Evolutionary conservation across 2,888 invertebrate genomes (phyloP), one percentile per base, ranked within the genome.

Genomic region (Dilophus febrilis): DNA sequence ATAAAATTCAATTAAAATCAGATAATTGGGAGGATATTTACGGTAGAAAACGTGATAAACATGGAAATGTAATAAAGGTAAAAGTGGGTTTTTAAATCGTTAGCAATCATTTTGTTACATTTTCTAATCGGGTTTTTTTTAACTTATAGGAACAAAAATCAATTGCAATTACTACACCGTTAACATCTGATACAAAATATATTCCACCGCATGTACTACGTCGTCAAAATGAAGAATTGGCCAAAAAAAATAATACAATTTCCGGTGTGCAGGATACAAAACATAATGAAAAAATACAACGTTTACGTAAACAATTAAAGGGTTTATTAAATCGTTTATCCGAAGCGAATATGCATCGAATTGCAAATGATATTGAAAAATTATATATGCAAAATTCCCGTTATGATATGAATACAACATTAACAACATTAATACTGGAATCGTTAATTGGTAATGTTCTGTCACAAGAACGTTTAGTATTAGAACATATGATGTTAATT

Each of bases 1-100:
- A n/a, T n/a, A n/a, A n/a, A n/a, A n/a, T n/a, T n/a, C n/a, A n/a
- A n/a, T n/a, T n/a, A n/a, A 34, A 34, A 39, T 34, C 40, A 42
- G 37, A 43, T 38, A 30, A 58, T 8, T 82, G 80, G 78, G 88
- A 94, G 66, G 94, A 95, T 64, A 94, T 95, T 55, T 94, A 95
- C 62, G 94, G 94, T 1, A 69, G 92, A 43, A 71, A 79, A 48
- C 70, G 87, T 48, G 81, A 83, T 54, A 74, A 75, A 51, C 70
- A 80, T 48, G 94, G 94, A 3, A 77, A 82, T 55, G 57, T 92
- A 47, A 64, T 91, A 34, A 64, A 67, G 51, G 75, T 74, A 58
- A 55, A 50, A 50, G 28, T 13, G 19, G n/a, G 11, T 19, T 22
- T 22, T 6, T 6, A 22, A 22, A 22, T 22, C n/a, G n/a, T n/a